A percentile compares a stretch with the other conserved stretches of the same genome.
These are phyloP conservation scores for Oryzaephilus surinamensis DNA, from an alignment of 1,140 invertebrate genomes.

Conservation along the genomic window DNA sequence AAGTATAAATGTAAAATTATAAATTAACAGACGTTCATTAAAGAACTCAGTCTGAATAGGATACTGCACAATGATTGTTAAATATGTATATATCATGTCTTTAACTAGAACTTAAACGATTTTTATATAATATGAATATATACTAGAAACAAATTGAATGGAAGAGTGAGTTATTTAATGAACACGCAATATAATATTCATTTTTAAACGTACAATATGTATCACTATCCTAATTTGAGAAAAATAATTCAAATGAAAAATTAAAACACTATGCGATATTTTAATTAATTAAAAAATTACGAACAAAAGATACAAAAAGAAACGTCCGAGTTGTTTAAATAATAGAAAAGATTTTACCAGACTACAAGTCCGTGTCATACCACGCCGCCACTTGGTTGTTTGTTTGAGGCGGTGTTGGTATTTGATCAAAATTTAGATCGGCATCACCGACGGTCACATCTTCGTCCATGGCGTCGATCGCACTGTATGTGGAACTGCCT, in stretches of 20 bases:
- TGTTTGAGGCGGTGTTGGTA: conserved; percentile 78
- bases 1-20: too few species aligned
- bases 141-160: too few species aligned
- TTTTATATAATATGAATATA: too few species aligned
- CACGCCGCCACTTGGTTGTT: conserved; percentile 85
- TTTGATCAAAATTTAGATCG: conserved; percentile 48
- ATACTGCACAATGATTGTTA: too few species aligned
- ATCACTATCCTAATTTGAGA: conserved; percentile 6
- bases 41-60: too few species aligned
- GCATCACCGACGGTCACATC: too few species aligned
- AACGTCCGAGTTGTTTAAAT: conserved; percentile 6
- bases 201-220: conserved; percentile 6
- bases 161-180: too few species aligned
- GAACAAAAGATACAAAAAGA: conserved; percentile 6
- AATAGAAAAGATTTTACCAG: conserved; percentile 5
- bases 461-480: too few species aligned
- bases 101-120: too few species aligned
- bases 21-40: too few species aligned
- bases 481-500: background rate
- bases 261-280: conserved; percentile 1
- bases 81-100: too few species aligned
- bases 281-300: too few species aligned
- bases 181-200: conserved; percentile 5
- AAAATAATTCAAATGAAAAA: conserved; percentile 2
- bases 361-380: conserved; percentile 92